Percentiles rank a stretch among this genome's conserved stretches.
Evolutionary conservation across 92 coral and sea anemone species (phyloP).

Genomic region (Parazoanthus darwini): DNA sequence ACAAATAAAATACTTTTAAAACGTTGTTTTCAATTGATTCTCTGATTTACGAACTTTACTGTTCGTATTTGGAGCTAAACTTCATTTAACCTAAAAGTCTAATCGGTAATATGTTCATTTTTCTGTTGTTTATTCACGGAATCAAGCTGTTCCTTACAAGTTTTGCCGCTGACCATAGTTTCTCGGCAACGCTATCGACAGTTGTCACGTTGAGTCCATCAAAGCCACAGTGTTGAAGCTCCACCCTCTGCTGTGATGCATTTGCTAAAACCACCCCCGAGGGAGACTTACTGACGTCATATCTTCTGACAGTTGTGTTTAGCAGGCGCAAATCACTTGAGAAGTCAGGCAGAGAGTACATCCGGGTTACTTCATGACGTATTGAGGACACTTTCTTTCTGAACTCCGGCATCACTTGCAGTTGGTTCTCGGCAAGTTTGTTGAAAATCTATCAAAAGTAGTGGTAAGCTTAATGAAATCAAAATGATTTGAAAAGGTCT

Average conservation of each 20-base stretch:
- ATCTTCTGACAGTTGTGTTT: not conserved
- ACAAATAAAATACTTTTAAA: no score
- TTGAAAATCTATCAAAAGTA: not conserved
- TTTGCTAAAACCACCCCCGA: not conserved
- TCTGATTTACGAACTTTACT: no score
- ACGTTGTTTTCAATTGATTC: no score
- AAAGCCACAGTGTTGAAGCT: not conserved
- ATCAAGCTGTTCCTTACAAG: not conserved
- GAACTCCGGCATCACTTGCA: conserved; percentile 47
- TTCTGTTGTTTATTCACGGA: not conserved
- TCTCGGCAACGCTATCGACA: not conserved
- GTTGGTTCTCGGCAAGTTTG: conserved; percentile 6
- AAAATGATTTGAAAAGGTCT: no score
- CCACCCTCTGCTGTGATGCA: not conserved
- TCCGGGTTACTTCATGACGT: conserved; percentile 53
- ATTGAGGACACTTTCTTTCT: conserved; percentile 51
- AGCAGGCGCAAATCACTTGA: not conserved
- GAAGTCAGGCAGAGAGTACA: conserved; percentile 30
- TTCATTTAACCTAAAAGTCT: no score
- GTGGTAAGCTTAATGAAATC: not conserved
- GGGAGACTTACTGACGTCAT: not conserved
- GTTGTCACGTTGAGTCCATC: not conserved
- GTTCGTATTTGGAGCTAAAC: no score
- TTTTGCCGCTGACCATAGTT: conserved; percentile 31
- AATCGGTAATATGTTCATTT: no score